Evolutionary conservation across 2,113 vertebrate genomes (phyloP).

Genomic region (Toxotes chatareus): DNA sequence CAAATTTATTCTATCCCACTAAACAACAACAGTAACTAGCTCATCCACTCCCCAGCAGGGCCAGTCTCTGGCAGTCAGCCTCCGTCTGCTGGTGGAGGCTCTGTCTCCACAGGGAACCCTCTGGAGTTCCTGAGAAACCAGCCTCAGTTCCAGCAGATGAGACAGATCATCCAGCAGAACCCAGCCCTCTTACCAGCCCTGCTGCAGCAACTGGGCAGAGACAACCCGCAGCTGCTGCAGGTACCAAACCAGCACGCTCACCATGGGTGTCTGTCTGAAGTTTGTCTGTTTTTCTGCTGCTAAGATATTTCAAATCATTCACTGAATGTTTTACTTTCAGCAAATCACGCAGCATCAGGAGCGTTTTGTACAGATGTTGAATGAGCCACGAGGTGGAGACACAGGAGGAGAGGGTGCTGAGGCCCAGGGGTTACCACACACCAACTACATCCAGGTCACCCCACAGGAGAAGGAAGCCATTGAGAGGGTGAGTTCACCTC

Average conservation of each 20-base stretch:
- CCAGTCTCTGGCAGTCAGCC: conserved; percentile 49
- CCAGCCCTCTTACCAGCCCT: conserved; percentile 82
- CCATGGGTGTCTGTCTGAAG: not conserved
- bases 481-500: conserved; percentile 78
- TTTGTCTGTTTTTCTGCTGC: not conserved
- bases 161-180: conserved; percentile 87
- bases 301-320: not conserved
- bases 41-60: conserved; percentile 33
- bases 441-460: conserved; percentile 87
- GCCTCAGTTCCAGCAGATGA: conserved; percentile 87
- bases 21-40: conserved; percentile 2
- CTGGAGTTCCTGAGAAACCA: conserved; percentile 85
- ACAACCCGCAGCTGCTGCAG: conserved; percentile 86
- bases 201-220: conserved; percentile 84
- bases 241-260: conserved; percentile 46
- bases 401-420: conserved; percentile 68
- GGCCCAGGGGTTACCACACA: conserved; percentile 72
- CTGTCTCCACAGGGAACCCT: conserved; percentile 72
- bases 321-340: conserved; percentile 61
- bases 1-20: not conserved
- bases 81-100: conserved; percentile 38
- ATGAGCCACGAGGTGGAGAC: conserved; percentile 80
- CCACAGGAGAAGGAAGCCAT: conserved; percentile 87
- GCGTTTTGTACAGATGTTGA: conserved; percentile 86
- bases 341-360: conserved; percentile 88